phyloP scores from a whole-genome alignment of 2,113 vertebrate species.

The Paradoxurus hermaphroditus region DNA sequence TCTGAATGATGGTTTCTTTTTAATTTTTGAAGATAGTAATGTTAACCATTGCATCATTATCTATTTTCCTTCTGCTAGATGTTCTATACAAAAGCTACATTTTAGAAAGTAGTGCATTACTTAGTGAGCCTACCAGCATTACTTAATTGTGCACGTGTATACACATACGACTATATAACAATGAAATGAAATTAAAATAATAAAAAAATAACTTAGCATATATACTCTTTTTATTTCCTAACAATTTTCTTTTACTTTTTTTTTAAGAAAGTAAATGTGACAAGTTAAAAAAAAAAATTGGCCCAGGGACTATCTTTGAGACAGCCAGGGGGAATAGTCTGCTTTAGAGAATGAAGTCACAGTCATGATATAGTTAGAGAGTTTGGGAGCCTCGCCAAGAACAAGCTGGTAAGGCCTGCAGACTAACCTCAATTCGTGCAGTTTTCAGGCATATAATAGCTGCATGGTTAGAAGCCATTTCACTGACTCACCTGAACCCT shows the following conservation, averaged over 20 bases:
- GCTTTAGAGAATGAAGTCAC: not conserved
- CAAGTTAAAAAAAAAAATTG: not conserved
- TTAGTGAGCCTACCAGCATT: not conserved
- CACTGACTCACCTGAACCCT: not conserved
- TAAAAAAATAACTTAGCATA: not conserved
- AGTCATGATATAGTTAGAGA: not conserved
- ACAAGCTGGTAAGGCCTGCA: conserved; percentile 12
- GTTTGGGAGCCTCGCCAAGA: conserved; percentile 28
- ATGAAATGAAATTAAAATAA: not conserved
- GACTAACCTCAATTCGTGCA: not conserved
- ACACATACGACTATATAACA: not conserved
- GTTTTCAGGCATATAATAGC: not conserved
- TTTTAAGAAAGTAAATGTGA: conserved; percentile 31
- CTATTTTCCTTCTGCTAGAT: conserved; percentile 39
- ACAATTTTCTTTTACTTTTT: not conserved
- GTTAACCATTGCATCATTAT: conserved; percentile 62
- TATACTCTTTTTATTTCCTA: not conserved
- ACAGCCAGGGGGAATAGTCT: not conserved
- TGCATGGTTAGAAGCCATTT: not conserved
- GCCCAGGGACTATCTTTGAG: not conserved
- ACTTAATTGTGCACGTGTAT: not conserved
- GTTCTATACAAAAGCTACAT: conserved; percentile 47
- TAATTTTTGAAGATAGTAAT: conserved; percentile 70
- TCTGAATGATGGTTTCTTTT: conserved; percentile 54
- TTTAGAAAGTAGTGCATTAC: not conserved